These are phyloP conservation scores for Emesis furor DNA, from an alignment of 2,888 invertebrate genomes.

Conservation along the genomic window DNA sequence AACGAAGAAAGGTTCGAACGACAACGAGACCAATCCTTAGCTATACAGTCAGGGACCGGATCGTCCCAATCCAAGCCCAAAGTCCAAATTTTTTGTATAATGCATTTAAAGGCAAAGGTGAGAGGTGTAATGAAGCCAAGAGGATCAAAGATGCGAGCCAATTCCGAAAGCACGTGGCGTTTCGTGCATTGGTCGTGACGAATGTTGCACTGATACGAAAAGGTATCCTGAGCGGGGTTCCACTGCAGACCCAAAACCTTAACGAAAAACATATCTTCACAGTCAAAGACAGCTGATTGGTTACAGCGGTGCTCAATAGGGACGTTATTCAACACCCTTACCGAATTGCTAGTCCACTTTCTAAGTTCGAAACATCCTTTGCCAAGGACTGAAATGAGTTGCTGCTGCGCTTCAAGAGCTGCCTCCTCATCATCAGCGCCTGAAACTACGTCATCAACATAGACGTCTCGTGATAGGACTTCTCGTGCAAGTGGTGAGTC, in stretches of 20 bases:
- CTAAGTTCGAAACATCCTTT: conserved; percentile 36
- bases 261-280: conserved; percentile 21
- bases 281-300: conserved; percentile 1
- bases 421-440: conserved; percentile 6
- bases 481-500: not conserved
- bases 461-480: not conserved
- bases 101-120: not conserved
- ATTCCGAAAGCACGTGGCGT: conserved; percentile 21
- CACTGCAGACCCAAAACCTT: conserved; percentile 37
- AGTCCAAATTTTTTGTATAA: conserved; percentile 32
- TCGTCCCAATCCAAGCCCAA: conserved; percentile 23
- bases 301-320: not conserved
- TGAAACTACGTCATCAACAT: conserved; percentile 26
- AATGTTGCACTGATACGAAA: conserved; percentile 19
- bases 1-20: not conserved
- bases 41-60: conserved; percentile 6
- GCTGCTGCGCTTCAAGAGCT: not conserved
- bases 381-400: conserved; percentile 1
- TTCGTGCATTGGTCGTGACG: conserved; percentile 4
- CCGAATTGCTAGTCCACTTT: conserved; percentile 31
- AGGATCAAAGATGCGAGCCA: conserved; percentile 32
- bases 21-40: conserved; percentile 1
- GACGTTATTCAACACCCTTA: not conserved
- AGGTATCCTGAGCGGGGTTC: conserved; percentile 23
- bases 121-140: conserved; percentile 28